A percentile compares a stretch with the other conserved stretches of the same genome.
Conservation (phyloP, 2,797 vertebrate genomes). For the Scomberomorus guttatus region DNA sequence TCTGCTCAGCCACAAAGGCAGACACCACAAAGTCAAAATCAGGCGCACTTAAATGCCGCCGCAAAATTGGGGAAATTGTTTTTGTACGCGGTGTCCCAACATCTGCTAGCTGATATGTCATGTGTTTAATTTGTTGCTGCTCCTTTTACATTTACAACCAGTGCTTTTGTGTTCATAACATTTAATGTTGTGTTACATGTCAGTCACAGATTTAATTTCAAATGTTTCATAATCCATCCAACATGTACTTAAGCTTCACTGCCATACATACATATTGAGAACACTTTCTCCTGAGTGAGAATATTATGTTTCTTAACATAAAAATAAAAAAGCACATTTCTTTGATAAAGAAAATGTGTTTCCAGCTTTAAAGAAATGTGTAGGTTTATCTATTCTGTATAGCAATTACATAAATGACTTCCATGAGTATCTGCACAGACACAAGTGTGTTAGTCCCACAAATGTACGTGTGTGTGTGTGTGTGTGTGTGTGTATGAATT, state of each 20-base stretch:
- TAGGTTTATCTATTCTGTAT: rapidly evolving
- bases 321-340: background rate
- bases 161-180: background rate
- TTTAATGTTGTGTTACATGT: background rate
- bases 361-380: background rate
- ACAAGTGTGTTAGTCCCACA: background rate
- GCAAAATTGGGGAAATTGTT: slow-evolving; percentile 7
- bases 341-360: background rate
- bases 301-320: background rate
- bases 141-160: slow-evolving; percentile 5
- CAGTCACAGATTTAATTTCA: background rate
- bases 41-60: background rate
- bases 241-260: background rate
- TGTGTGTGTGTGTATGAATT: background rate
- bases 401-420: background rate
- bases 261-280: background rate
- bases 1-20: background rate
- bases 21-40: slow-evolving; percentile 18
- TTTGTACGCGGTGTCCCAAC: background rate
- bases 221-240: background rate
- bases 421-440: background rate
- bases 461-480: slow-evolving; percentile 8
- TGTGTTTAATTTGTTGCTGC: slow-evolving; percentile 4
- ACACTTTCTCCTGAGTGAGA: background rate
- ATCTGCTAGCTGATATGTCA: slow-evolving; percentile 11